A percentile compares a stretch with the other conserved stretches of the same genome.
phyloP scores from a whole-genome alignment of 35 echinoderm and acorn worm species.

The Lytechinus pictus region DNA sequence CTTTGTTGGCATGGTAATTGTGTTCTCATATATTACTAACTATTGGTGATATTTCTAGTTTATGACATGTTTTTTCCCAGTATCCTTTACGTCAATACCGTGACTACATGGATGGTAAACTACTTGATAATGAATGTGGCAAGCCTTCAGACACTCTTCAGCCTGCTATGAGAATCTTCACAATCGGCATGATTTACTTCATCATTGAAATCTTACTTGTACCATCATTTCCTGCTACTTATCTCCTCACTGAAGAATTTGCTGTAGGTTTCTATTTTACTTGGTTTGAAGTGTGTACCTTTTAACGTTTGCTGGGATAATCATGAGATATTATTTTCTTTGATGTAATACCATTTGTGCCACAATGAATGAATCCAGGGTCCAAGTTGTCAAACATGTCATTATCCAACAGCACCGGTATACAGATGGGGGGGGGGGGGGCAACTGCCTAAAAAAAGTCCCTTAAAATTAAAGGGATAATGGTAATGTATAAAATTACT shows the following conservation, averaged over 20 bases:
- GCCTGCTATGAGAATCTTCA: constrained; percentile 56
- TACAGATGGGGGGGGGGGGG: no score
- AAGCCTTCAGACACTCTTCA: constrained; percentile 55
- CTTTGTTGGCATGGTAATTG: no score
- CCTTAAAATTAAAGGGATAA: no score
- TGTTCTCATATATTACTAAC: no score
- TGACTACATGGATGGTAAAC: constrained; percentile 69
- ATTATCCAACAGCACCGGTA: no score
- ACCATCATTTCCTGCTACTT: constrained; percentile 29
- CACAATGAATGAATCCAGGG: no score
- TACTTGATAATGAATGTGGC: constrained; percentile 55
- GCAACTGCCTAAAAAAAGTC: no score
- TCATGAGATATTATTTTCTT: no score
- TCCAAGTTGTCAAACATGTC: no score
- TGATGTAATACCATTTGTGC: no score
- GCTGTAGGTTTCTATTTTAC: constrained; percentile 57
- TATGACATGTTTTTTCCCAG: constrained; percentile 18
- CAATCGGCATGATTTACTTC: constrained; percentile 49
- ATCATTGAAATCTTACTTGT: constrained; percentile 28
- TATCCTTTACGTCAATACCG: constrained; percentile 79
- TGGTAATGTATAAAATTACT: no score
- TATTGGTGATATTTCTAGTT: no score
- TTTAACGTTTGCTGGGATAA: background rate
- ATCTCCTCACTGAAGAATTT: constrained; percentile 74
- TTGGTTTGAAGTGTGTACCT: background rate